Percentiles rank a stretch among this genome's conserved stretches.
Conservation (phyloP, 2,113 vertebrate species). For the Myotis brandtii region DNA sequence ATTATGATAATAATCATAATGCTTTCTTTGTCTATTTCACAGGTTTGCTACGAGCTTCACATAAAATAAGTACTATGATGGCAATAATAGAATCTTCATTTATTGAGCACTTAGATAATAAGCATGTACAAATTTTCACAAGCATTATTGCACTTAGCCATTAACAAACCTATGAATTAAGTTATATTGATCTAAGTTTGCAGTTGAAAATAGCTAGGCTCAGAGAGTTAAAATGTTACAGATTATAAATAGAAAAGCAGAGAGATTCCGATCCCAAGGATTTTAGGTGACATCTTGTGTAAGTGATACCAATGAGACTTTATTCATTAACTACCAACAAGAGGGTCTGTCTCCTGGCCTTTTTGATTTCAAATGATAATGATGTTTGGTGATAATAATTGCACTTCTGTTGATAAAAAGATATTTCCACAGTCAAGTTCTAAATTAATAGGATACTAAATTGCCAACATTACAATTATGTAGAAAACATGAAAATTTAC, state of each 20-base stretch:
- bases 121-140: neutral
- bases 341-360: neutral
- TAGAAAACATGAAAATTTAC: constrained; percentile 6
- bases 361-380: constrained; percentile 20
- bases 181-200: neutral
- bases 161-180: neutral
- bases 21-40: neutral
- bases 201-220: neutral
- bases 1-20: neutral
- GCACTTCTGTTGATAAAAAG: neutral
- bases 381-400: neutral
- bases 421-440: neutral
- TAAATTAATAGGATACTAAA: constrained; percentile 14
- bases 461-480: neutral
- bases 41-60: neutral
- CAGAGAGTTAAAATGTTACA: neutral
- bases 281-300: neutral
- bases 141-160: neutral
- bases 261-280: neutral
- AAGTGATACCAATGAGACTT: neutral
- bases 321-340: neutral
- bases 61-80: neutral
- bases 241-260: neutral
- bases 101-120: neutral
- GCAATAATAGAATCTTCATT: neutral